Conservation (phyloP, 92 coral and sea anemone genomes). For the Porites lobata region DNA sequence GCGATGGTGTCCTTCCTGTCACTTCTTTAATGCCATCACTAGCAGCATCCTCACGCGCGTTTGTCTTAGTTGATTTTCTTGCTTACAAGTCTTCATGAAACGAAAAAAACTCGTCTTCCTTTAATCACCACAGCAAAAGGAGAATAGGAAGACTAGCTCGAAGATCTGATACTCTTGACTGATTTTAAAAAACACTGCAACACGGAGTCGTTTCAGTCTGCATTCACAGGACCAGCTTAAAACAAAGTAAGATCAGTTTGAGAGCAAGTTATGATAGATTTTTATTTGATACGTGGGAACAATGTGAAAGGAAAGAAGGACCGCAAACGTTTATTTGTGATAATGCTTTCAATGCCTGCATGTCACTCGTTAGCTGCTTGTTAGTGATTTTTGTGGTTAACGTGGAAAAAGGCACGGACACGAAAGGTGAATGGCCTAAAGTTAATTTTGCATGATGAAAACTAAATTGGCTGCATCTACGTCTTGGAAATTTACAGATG, state of each 20-base stretch:
- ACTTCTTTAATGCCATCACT: too few relatives aligned
- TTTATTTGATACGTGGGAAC: too few relatives aligned
- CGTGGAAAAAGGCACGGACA: not conserved
- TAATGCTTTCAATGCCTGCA: too few relatives aligned
- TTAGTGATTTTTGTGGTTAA: not conserved
- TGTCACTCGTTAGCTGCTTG: too few relatives aligned
- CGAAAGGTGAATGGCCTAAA: not conserved
- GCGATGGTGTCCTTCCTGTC: too few relatives aligned
- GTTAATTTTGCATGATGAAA: not conserved
- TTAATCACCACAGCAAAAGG: not conserved
- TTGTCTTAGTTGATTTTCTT: constrained; percentile 3
- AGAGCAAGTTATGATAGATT: constrained; percentile 4
- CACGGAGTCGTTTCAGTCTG: constrained; percentile 14
- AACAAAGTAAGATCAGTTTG: not conserved
- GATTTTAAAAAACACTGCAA: not conserved
- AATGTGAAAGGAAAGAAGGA: too few relatives aligned
- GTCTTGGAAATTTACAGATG: not conserved
- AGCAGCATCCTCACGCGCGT: not conserved
- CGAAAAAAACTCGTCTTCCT: not conserved
- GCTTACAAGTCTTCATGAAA: not conserved
- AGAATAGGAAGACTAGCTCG: too few relatives aligned
- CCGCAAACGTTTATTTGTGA: too few relatives aligned
- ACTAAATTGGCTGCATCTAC: constrained; percentile 12
- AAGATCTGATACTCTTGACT: constrained; percentile 5
- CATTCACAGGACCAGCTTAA: constrained; percentile 1